These are phyloP conservation scores for Linyphia triangularis DNA, from an alignment of 2,888 invertebrate genomes.

Conservation along the genomic window DNA sequence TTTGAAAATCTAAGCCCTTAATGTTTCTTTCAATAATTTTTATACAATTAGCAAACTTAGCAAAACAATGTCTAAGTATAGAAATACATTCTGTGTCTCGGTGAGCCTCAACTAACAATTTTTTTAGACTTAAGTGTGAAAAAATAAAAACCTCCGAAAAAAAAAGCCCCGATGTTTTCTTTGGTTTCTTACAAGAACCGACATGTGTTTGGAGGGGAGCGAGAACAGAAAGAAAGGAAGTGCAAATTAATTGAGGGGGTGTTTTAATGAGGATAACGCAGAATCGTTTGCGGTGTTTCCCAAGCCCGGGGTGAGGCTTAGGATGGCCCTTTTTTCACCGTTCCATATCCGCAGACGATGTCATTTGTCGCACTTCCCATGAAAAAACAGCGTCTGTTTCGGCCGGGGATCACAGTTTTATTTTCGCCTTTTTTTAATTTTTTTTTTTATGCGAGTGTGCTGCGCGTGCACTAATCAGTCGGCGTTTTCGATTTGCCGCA, in stretches of 20 bases:
- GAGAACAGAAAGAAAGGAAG: conserved; percentile 11
- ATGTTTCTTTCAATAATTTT: too few species aligned
- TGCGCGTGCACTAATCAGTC: too few species aligned
- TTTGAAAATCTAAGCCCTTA: too few species aligned
- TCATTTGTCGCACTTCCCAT: conserved; percentile 70
- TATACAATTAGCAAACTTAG: too few species aligned
- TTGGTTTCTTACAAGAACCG: neutral
- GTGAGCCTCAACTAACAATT: too few species aligned
- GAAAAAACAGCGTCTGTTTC: conserved; percentile 47
- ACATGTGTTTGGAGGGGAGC: neutral
- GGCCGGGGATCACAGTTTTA: neutral
- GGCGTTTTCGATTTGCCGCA: neutral
- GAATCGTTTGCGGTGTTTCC: neutral
- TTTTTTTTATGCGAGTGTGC: neutral
- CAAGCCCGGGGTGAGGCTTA: conserved; percentile 32
- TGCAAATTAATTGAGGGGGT: conserved; percentile 71
- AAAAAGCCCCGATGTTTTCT: too few species aligned
- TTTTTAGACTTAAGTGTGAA: too few species aligned
- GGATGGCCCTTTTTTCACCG: conserved; percentile 13
- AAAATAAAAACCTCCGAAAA: too few species aligned
- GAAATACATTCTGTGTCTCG: too few species aligned
- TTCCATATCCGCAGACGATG: neutral
- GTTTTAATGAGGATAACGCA: conserved; percentile 61
- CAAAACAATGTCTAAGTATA: too few species aligned
- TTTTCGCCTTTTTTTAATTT: neutral